Percentiles rank a stretch among this genome's conserved stretches.
Evolutionary conservation across 2,888 invertebrate genomes (phyloP).

Genomic region (Tetragnatha montana): DNA sequence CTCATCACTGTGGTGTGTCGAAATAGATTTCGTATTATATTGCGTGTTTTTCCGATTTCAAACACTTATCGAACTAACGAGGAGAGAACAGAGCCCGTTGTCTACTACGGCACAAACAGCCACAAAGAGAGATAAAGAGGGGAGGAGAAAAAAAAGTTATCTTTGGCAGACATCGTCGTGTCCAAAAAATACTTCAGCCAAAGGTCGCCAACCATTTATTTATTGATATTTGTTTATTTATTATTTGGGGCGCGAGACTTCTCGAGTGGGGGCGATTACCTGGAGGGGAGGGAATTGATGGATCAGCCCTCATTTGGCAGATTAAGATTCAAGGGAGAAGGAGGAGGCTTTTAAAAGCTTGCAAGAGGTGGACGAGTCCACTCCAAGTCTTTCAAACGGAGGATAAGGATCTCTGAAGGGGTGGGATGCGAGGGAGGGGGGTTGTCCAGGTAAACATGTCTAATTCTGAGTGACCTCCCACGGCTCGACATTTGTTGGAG

Average conservation of each 20-base stretch:
- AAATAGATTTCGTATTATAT: slow-evolving; percentile 13
- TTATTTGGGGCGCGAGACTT: slow-evolving; percentile 13
- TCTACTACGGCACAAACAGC: slow-evolving; percentile 1
- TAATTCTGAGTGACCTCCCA: slow-evolving; percentile 64
- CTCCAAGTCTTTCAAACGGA: slow-evolving; percentile 44
- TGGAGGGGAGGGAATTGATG: slow-evolving; percentile 38
- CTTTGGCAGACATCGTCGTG: slow-evolving; percentile 51
- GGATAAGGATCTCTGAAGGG: slow-evolving; percentile 58
- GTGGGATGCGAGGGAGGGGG: slow-evolving; percentile 22
- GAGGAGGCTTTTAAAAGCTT: slow-evolving; percentile 50
- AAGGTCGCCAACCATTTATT: slow-evolving; percentile 20
- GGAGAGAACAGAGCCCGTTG: slow-evolving; percentile 31
- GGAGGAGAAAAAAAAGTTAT: slow-evolving; percentile 35
- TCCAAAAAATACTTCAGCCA: slow-evolving; percentile 40
- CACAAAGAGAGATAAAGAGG: slow-evolving; percentile 4
- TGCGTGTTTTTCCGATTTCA: slow-evolving; percentile 20
- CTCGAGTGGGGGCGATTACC: background rate
- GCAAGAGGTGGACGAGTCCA: slow-evolving; percentile 11
- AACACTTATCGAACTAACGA: slow-evolving; percentile 38
- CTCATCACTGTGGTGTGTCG: background rate
- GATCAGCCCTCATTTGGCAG: slow-evolving; percentile 55
- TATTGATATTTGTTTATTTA: background rate
- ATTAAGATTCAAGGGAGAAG: slow-evolving; percentile 59
- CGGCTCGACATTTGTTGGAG: slow-evolving; percentile 68
- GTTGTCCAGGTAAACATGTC: slow-evolving; percentile 67